phyloP scores from a whole-genome alignment of 2,797 vertebrate species.

The Sebastes taczanowskii region DNA sequence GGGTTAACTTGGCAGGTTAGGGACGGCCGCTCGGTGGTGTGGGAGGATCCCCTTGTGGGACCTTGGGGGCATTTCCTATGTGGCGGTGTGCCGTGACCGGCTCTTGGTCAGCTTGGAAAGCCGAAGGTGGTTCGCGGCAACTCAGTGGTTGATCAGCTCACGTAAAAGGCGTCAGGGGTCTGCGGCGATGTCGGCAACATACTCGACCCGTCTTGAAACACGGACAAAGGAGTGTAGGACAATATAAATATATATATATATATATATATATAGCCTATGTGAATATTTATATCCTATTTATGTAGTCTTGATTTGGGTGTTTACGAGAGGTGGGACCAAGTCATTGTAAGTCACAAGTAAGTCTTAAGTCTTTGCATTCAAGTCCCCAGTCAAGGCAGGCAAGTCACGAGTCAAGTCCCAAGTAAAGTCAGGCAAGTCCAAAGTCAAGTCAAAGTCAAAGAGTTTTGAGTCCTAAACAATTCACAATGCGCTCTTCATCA shows the following conservation, averaged over 20 bases:
- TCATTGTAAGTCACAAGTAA: too few relatives aligned
- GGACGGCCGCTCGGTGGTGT: background rate
- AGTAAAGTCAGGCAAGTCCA: too few relatives aligned
- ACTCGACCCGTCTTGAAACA: background rate
- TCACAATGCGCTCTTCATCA: too few relatives aligned
- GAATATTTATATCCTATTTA: background rate
- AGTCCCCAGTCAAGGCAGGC: too few relatives aligned
- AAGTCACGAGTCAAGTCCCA: too few relatives aligned
- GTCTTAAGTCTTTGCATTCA: too few relatives aligned
- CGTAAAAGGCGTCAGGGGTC: background rate
- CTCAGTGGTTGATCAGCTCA: background rate
- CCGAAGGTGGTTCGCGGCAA: background rate
- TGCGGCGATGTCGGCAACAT: background rate
- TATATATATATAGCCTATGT: background rate
- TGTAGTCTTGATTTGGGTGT: background rate
- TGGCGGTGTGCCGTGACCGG: too few relatives aligned
- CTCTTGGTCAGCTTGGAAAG: too few relatives aligned
- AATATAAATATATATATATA: background rate
- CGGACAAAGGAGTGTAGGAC: background rate
- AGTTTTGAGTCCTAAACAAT: too few relatives aligned
- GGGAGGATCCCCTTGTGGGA: background rate
- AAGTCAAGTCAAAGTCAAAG: too few relatives aligned
- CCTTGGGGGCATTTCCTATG: background rate
- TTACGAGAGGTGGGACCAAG: background rate
- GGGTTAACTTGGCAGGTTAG: background rate